These are phyloP conservation scores for Parotocinclus haroldoi DNA, from an alignment of 2,797 vertebrate genomes.

Conservation along the genomic window DNA sequence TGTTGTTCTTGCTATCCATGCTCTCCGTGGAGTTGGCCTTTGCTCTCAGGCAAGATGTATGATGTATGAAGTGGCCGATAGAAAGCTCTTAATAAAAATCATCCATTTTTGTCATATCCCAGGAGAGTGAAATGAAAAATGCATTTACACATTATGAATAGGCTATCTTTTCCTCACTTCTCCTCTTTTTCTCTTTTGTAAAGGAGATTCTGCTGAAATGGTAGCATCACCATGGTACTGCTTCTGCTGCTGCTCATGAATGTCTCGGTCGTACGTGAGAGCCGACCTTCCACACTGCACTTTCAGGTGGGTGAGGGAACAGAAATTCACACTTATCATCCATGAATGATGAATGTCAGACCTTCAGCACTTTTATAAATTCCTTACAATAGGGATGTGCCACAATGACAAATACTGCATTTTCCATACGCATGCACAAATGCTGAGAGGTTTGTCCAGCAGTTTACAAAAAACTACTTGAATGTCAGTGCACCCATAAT, in stretches of 20 bases:
- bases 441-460: background rate
- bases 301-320: slow-evolving; percentile 57
- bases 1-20: slow-evolving; percentile 19
- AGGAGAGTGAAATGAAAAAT: slow-evolving; percentile 58
- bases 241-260: slow-evolving; percentile 57
- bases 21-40: slow-evolving; percentile 52
- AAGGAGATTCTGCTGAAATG: slow-evolving; percentile 55
- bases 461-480: no score
- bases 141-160: slow-evolving; percentile 65
- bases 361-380: slow-evolving; percentile 60
- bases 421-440: background rate
- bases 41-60: slow-evolving; percentile 65
- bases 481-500: no score
- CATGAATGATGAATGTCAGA: slow-evolving; percentile 61
- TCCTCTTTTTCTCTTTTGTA: slow-evolving; percentile 36
- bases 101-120: slow-evolving; percentile 71
- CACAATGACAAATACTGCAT: slow-evolving; percentile 26
- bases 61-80: slow-evolving; percentile 67
- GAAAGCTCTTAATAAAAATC: slow-evolving; percentile 74
- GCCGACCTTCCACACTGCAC: slow-evolving; percentile 55
- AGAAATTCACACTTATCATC: slow-evolving; percentile 65
- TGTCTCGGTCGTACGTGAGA: slow-evolving; percentile 54
- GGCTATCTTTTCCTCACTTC: slow-evolving; percentile 30
- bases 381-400: slow-evolving; percentile 43
- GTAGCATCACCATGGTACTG: slow-evolving; percentile 44